Base-by-base conservation (phyloP, 2,888 invertebrate genomes). In the Pristionchus japonicus region DNA sequence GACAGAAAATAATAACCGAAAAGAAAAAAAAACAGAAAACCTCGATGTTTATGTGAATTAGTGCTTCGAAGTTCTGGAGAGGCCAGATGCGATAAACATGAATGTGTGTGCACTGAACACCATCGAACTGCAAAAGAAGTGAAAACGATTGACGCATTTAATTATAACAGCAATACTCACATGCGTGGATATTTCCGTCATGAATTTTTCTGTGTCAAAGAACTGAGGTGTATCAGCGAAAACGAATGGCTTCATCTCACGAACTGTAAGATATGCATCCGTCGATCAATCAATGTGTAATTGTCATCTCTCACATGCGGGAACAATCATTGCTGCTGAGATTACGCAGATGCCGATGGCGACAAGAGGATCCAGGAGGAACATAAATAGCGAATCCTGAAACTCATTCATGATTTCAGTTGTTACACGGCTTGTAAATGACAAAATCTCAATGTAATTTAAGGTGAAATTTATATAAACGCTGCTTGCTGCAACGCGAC, bases 11-110 rank as follows among this genome's bases (percentile, higher is more conserved):
- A n/a, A n/a, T n/a, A n/a, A n/a, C n/a, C n/a, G n/a, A n/a, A n/a
- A n/a, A n/a, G n/a, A n/a, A n/a, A n/a, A n/a, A n/a, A n/a, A n/a
- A n/a, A 34, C 52, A 31, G 17, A 20, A 13, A 31, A 88, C 88
- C 67, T 88, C 47, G 37, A 90, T 82, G 57, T 85, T 88, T 86
- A 89, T 83, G 61, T 90, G 90, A 17, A 90, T 88, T 49, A 90
- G 70, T 17, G 86, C 89, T 43, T 90, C 90, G 82, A 90, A 90
- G 61, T 64, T 84, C 27, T 84, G 61, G 11, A 64, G 47, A 15
- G 90, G 89, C 89, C 90, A 89, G 43, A 86, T 83, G n/a, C 88
- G 86, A 67, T 89, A 90, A 37, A 89, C 90, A 70, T 90, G 90
- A 52, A 89, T 86, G 83, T 90, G 90, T n/a, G 82, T 77, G 80